phyloP scores from a whole-genome alignment of 2,888 invertebrate species.

The Subacronicta megacephala region DNA sequence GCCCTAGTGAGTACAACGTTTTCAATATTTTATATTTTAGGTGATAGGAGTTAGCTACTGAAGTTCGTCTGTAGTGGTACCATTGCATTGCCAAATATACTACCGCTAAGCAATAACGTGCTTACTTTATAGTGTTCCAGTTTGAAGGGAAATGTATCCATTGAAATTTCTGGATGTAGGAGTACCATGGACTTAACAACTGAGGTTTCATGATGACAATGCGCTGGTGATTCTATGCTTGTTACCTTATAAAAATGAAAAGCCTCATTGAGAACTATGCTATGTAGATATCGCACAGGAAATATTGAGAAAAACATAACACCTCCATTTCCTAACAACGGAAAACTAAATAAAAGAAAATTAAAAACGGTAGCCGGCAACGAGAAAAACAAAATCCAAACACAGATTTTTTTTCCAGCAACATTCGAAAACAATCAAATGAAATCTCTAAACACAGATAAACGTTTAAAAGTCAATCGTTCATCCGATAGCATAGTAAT shows the following conservation, averaged over 20 bases:
- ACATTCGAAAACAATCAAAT: slow-evolving; percentile 72
- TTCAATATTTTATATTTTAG: background rate
- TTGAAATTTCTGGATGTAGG: too few species aligned
- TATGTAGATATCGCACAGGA: slow-evolving; percentile 8
- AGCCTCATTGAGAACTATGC: background rate
- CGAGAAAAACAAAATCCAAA: slow-evolving; percentile 40
- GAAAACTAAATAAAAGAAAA: slow-evolving; percentile 30
- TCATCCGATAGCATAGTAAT: slow-evolving; percentile 83
- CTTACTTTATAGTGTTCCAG: too few species aligned
- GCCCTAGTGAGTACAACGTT: too few species aligned
- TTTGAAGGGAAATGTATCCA: too few species aligned
- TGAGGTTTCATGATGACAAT: too few species aligned
- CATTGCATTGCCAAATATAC: too few species aligned
- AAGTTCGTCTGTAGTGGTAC: too few species aligned
- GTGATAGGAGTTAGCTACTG: too few species aligned
- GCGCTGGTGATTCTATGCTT: too few species aligned
- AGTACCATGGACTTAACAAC: too few species aligned
- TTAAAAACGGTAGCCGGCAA: slow-evolving; percentile 5
- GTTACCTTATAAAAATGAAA: too few species aligned
- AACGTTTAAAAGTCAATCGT: slow-evolving; percentile 81
- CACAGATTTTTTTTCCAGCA: slow-evolving; percentile 57
- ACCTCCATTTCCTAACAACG: slow-evolving; percentile 1
- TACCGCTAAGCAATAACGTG: too few species aligned
- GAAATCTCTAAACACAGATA: slow-evolving; percentile 75
- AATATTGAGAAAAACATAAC: slow-evolving; percentile 16